These are phyloP conservation scores for Melanotaenia maccullochi DNA, from an alignment of 2,797 vertebrate genomes.

Conservation along the genomic window DNA sequence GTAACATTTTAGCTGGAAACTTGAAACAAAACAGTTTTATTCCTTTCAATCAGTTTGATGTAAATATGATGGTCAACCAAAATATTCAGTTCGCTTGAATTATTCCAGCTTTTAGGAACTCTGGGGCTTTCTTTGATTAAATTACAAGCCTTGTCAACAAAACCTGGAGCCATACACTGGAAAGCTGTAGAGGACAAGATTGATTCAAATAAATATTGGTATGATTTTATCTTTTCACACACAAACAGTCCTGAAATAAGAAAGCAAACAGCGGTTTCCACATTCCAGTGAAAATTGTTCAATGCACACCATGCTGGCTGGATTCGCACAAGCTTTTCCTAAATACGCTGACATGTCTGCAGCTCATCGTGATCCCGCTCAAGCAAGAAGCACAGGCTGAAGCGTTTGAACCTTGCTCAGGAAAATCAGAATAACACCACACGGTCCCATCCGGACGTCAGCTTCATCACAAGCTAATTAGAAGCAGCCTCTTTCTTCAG, in stretches of 20 bases:
- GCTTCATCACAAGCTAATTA: neutral
- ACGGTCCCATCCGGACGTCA: neutral
- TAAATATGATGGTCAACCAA: slow-evolving; percentile 39
- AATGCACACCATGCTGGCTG: slow-evolving; percentile 40
- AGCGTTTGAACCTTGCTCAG: slow-evolving; percentile 38
- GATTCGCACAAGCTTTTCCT: slow-evolving; percentile 33
- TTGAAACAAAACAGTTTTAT: slow-evolving; percentile 50
- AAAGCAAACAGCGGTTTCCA: slow-evolving; percentile 41
- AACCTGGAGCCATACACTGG: slow-evolving; percentile 9
- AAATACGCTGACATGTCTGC: slow-evolving; percentile 55
- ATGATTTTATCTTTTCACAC: slow-evolving; percentile 35
- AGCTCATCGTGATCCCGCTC: slow-evolving; percentile 36
- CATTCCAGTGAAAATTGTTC: slow-evolving; percentile 18
- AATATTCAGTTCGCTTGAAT: slow-evolving; percentile 11
- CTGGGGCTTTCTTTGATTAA: slow-evolving; percentile 4
- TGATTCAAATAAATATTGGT: slow-evolving; percentile 26
- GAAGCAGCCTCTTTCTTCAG: slow-evolving; percentile 23
- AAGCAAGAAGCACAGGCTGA: slow-evolving; percentile 59
- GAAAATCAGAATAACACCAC: slow-evolving; percentile 8
- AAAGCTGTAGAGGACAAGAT: slow-evolving; percentile 8
- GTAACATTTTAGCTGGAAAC: slow-evolving; percentile 45
- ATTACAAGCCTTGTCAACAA: slow-evolving; percentile 3
- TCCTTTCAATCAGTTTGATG: slow-evolving; percentile 46
- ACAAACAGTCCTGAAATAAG: slow-evolving; percentile 37
- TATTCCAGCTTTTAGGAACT: slow-evolving; percentile 13